Base-by-base conservation (phyloP, 2,888 invertebrate genomes). In the Acanthosoma haemorrhoidale region DNA sequence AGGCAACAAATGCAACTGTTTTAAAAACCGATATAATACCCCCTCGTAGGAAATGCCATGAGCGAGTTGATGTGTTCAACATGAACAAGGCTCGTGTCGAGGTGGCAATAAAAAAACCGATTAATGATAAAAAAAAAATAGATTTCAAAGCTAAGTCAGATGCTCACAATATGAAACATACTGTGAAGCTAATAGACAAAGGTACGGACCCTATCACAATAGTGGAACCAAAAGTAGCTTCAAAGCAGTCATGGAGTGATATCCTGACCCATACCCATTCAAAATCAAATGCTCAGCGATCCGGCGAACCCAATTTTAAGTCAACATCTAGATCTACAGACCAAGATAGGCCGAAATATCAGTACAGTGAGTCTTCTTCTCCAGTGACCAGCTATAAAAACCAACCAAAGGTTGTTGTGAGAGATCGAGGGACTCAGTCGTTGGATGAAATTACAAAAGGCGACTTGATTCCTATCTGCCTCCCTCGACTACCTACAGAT, bases 131-230 rank as follows among this genome's bases (percentile, higher is more conserved):
- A 31, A 18, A 11, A 3, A 18, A 43, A 43, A 15, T 13, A 4
- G 25, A 18, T n/a, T 18, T n/a, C 13, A 29, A 41, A 8, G 4
- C 29, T 2, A 64, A 64, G 15, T 25, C 18, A 31, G 39, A 39
- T 18, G 29, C 15, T 4, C 4, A 13, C 2, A 60, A 60, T n/a
- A 13, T 8, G 9, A 64, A 64, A 25, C 61, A 13, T 32, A n/a
- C 21, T 13, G 41, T 29, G 6, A 51, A 32, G 11, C 34, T 67
- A 1, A 43, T 67, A 4, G 57, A 67, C 34, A 67, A 18, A 32
- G 67, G 67, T 4, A 67, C 41, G 6, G 67, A 67, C 25, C 67
- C 67, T 5, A 67, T 67, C 32, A 67, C 34, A 4, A 67, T 67
- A 6, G n/a, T 67, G 9, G 67, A 67, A 11, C 57, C 67, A 1